phyloP scores from a whole-genome alignment of 2,113 vertebrate species.

The Apus apus region DNA sequence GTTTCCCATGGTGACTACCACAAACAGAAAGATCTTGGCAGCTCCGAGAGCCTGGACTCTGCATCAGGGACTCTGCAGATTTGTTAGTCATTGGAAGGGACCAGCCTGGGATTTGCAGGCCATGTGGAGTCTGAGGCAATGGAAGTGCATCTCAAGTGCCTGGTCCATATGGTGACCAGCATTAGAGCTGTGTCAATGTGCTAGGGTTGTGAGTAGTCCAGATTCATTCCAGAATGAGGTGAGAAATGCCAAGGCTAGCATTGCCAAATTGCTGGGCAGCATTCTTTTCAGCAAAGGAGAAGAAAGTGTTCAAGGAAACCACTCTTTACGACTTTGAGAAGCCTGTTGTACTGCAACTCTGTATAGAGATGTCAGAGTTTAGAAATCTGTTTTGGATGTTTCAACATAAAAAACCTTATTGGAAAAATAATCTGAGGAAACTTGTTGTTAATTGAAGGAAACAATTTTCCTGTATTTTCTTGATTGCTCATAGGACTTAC shows the following conservation, averaged over 20 bases:
- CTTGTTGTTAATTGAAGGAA: neutral
- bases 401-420: neutral
- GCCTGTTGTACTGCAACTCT: neutral
- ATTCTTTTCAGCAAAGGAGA: neutral
- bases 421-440: neutral
- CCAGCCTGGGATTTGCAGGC: neutral
- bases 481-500: neutral
- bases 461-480: neutral
- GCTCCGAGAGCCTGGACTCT: neutral
- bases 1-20: rapidly evolving
- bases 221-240: neutral
- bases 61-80: neutral
- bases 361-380: rapidly evolving
- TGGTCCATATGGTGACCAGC: neutral
- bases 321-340: neutral
- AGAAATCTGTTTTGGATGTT: neutral
- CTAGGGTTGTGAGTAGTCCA: neutral
- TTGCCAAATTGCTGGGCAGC: neutral
- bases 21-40: neutral
- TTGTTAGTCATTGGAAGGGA: neutral
- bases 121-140: neutral
- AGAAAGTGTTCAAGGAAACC: neutral
- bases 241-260: neutral
- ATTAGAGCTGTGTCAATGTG: neutral
- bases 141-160: neutral